Evolutionary conservation across 2,888 invertebrate genomes (phyloP).

Genomic region (Agrotis ipsilon): DNA sequence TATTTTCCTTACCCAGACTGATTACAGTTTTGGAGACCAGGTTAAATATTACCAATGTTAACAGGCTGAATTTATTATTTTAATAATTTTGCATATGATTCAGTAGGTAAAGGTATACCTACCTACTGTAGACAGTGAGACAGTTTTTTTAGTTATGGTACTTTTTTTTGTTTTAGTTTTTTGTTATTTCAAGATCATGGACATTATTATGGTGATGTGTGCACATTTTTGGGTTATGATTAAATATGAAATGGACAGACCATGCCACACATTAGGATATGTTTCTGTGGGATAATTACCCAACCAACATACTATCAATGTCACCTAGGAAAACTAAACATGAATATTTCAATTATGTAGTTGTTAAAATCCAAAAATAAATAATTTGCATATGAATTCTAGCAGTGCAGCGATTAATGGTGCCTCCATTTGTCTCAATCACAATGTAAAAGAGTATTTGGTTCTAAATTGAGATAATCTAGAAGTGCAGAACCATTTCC

Average conservation of each 20-base stretch:
- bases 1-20: constrained; percentile 43
- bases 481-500: constrained; percentile 5
- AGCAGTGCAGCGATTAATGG: constrained; percentile 15
- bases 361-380: neutral
- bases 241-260: too few relatives aligned
- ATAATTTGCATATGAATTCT: constrained; percentile 5
- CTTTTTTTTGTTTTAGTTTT: too few relatives aligned
- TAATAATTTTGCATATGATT: neutral
- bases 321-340: neutral
- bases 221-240: too few relatives aligned
- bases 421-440: constrained; percentile 34
- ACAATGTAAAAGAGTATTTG: constrained; percentile 19
- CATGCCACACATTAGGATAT: too few relatives aligned
- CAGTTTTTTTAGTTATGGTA: too few relatives aligned
- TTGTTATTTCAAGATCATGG: too few relatives aligned
- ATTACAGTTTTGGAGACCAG: constrained; percentile 20
- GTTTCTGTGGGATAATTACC: too few relatives aligned
- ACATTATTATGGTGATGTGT: too few relatives aligned
- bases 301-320: too few relatives aligned
- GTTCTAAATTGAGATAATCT: constrained; percentile 18
- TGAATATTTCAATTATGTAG: neutral
- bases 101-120: too few relatives aligned
- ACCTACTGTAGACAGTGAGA: too few relatives aligned
- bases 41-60: neutral
- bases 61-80: neutral